These are phyloP conservation scores for Lagodon rhomboides DNA, from an alignment of 2,797 vertebrate genomes.

Conservation along the genomic window DNA sequence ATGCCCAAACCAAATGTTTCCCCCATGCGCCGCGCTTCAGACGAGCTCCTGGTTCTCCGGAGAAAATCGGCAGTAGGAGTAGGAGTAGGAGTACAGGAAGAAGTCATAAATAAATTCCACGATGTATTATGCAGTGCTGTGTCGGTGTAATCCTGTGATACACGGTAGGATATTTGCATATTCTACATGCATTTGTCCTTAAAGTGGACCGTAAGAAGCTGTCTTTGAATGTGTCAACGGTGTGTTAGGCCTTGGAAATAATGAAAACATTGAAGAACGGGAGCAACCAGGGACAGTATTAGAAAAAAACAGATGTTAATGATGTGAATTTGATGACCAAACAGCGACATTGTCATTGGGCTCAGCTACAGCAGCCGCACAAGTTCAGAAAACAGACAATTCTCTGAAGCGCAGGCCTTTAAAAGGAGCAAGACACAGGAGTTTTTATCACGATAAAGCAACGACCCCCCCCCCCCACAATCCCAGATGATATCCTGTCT, in stretches of 20 bases:
- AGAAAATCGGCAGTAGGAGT: slow-evolving; percentile 70
- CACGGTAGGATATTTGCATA: slow-evolving; percentile 55
- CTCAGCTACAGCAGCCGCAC: not conserved
- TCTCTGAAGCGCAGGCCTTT: slow-evolving; percentile 3
- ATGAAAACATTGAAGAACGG: not conserved
- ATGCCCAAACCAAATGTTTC: slow-evolving; percentile 41
- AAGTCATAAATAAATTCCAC: slow-evolving; percentile 71
- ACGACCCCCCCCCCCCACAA: not conserved
- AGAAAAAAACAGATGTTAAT: not conserved
- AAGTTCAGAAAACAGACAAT: not conserved
- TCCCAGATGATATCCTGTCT: slow-evolving; percentile 38
- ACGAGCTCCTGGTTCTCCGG: slow-evolving; percentile 53
- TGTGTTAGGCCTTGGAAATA: not conserved
- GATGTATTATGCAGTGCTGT: slow-evolving; percentile 63
- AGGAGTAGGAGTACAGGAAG: slow-evolving; percentile 69
- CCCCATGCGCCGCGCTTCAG: slow-evolving; percentile 26
- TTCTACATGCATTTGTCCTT: slow-evolving; percentile 38
- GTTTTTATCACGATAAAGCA: slow-evolving; percentile 30
- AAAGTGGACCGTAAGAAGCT: slow-evolving; percentile 35
- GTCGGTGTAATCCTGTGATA: slow-evolving; percentile 73
- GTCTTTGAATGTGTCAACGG: not conserved
- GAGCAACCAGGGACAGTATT: not conserved
- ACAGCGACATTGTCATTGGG: not conserved
- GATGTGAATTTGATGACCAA: not conserved
- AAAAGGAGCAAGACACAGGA: slow-evolving; percentile 15